Evolutionary conservation across 2,888 invertebrate species (phyloP).

Genomic region (Uropetala carovei): DNA sequence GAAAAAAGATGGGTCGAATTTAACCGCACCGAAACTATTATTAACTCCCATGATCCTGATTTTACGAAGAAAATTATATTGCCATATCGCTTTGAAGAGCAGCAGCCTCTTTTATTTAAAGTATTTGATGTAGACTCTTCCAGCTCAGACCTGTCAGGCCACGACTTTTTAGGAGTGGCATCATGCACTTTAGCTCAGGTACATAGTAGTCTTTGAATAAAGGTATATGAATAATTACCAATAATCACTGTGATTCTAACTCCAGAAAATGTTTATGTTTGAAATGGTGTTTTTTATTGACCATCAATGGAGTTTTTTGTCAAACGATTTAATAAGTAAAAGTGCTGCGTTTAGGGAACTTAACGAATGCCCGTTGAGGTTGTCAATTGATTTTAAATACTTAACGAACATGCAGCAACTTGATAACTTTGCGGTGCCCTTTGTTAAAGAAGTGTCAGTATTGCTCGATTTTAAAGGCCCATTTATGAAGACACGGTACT

Average conservation of each 20-base stretch:
- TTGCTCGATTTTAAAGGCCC: neutral
- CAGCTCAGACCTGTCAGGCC: constrained; percentile 71
- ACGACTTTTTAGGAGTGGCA: constrained; percentile 77
- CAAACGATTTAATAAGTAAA: neutral
- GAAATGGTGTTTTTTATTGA: neutral
- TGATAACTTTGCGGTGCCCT: too few species aligned
- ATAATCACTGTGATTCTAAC: neutral
- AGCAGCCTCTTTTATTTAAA: constrained; percentile 77
- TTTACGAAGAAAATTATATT: constrained; percentile 78
- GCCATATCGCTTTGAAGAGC: constrained; percentile 79
- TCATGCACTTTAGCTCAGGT: constrained; percentile 77
- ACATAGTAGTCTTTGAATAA: neutral
- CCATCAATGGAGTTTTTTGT: neutral
- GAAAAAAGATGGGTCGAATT: constrained; percentile 73
- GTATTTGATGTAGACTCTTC: constrained; percentile 74
- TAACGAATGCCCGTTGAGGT: neutral
- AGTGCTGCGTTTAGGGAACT: neutral
- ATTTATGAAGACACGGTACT: neutral
- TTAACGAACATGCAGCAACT: too few species aligned
- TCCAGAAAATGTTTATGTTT: neutral
- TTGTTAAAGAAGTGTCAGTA: neutral
- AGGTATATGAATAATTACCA: too few species aligned
- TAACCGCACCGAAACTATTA: constrained; percentile 75
- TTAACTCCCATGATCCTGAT: constrained; percentile 76
- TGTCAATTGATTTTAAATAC: neutral